Conservation (phyloP, 2,113 vertebrate species). For the Pagrus major region DNA sequence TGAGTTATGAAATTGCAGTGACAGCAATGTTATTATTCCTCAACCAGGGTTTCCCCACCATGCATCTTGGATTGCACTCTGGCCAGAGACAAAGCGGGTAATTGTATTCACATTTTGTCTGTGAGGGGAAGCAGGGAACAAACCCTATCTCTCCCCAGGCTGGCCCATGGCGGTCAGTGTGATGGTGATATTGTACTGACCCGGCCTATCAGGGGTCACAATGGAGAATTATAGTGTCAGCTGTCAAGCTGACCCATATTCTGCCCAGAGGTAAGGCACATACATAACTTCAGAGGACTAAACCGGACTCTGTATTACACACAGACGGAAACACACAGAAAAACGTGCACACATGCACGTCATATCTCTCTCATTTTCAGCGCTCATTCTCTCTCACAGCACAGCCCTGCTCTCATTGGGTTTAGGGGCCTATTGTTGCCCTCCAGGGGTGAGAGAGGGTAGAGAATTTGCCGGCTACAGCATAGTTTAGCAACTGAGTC, state of each 20-base stretch:
- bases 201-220: slow-evolving; percentile 74
- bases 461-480: slow-evolving; percentile 59
- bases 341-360: not conserved
- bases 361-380: slow-evolving; percentile 1
- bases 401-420: slow-evolving; percentile 29
- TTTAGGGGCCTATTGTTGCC: slow-evolving; percentile 68
- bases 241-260: slow-evolving; percentile 75
- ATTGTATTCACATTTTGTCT: slow-evolving; percentile 76
- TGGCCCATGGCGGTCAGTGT: slow-evolving; percentile 62
- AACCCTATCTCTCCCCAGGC: slow-evolving; percentile 58
- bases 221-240: slow-evolving; percentile 71
- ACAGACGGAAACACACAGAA: not conserved
- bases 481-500: slow-evolving; percentile 60
- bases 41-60: slow-evolving; percentile 37
- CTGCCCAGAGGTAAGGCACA: slow-evolving; percentile 68
- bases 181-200: slow-evolving; percentile 77
- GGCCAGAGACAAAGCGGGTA: slow-evolving; percentile 68
- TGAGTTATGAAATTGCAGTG: slow-evolving; percentile 50
- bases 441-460: slow-evolving; percentile 61
- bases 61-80: slow-evolving; percentile 55
- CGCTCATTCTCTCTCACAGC: slow-evolving; percentile 24
- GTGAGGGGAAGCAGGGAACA: slow-evolving; percentile 37
- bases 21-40: slow-evolving; percentile 51
- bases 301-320: slow-evolving; percentile 11
- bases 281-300: slow-evolving; percentile 51